Percentiles rank a stretch among this genome's conserved stretches.
Evolutionary conservation across 2,113 vertebrate species (phyloP).

Genomic region (Oreochromis aureus): DNA sequence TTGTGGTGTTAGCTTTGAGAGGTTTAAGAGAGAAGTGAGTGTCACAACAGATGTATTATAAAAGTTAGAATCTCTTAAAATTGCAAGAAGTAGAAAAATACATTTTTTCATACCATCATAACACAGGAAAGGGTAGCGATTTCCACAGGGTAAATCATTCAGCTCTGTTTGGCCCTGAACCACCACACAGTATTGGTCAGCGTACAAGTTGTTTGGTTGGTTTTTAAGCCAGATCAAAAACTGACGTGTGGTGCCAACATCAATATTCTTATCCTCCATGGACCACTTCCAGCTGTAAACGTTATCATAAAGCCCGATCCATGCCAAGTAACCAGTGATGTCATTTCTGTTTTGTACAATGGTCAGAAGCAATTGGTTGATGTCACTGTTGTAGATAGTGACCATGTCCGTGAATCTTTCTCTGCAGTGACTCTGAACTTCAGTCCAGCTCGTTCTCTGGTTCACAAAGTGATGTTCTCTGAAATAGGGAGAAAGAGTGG

Average conservation of each 20-base stretch:
- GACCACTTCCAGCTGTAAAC: neutral
- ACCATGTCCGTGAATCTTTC: neutral
- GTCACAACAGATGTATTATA: neutral
- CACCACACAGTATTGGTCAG: neutral
- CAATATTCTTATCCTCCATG: neutral
- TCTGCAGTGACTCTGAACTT: neutral
- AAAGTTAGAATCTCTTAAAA: neutral
- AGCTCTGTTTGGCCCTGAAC: neutral
- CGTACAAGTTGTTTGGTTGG: neutral
- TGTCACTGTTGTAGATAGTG: neutral
- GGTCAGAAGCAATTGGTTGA: neutral
- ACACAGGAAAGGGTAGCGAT: neutral
- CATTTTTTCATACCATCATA: neutral
- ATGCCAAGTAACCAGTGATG: neutral
- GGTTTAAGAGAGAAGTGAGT: neutral
- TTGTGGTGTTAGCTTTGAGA: neutral
- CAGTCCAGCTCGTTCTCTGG: neutral
- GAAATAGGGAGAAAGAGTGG: neutral
- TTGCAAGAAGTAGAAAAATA: neutral
- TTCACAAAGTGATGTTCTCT: neutral
- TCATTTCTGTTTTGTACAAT: neutral
- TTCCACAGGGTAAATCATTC: neutral
- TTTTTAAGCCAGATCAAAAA: neutral
- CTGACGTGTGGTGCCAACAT: neutral
- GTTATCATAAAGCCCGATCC: neutral